Conservation (phyloP, 2,113 vertebrate species). For the Chinchilla lanigera region DNA sequence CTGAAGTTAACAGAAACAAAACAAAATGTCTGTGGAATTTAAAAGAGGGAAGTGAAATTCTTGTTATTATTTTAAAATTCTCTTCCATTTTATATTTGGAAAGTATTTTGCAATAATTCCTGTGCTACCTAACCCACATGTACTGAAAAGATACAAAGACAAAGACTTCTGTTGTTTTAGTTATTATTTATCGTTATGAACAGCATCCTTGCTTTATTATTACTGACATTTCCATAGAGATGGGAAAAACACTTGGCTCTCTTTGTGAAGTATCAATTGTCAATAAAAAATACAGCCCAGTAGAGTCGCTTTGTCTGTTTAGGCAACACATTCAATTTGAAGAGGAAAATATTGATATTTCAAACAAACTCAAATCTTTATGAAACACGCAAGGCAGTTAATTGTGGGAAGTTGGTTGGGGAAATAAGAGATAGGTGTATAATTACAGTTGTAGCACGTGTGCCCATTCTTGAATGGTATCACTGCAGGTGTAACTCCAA, state of each 20-base stretch:
- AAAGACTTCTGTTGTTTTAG: background rate
- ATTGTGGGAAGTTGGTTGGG: background rate
- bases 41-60: background rate
- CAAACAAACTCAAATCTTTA: constrained; percentile 15
- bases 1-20: background rate
- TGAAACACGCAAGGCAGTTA: background rate
- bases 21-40: background rate
- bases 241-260: background rate
- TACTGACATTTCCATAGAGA: background rate
- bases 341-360: background rate
- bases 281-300: background rate
- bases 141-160: background rate
- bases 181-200: background rate
- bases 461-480: background rate
- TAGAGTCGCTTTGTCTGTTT: background rate
- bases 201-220: background rate
- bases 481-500: background rate
- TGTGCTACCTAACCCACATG: background rate
- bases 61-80: background rate
- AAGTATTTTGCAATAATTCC: background rate
- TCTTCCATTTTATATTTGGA: background rate
- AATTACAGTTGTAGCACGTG: background rate
- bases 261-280: background rate
- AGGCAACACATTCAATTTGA: background rate
- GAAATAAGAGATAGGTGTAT: background rate